These are phyloP conservation scores for Conus canariensis DNA, from an alignment of 2,888 invertebrate species.

Conservation along the genomic window DNA sequence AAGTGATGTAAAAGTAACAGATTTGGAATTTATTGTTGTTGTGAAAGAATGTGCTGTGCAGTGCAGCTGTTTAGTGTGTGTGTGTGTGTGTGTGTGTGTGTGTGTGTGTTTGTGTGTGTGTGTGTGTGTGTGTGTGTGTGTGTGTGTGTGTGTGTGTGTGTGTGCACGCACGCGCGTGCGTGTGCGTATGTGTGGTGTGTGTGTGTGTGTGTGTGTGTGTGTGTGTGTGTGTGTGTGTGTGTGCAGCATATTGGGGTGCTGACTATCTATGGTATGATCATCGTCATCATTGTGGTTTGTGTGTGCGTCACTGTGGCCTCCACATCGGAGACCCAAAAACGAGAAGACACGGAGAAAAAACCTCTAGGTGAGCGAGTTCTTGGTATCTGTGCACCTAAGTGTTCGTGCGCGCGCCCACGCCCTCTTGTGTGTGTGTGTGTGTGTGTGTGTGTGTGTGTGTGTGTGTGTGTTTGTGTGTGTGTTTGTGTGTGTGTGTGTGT, in stretches of 20 bases:
- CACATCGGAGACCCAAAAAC: slow-evolving; percentile 62
- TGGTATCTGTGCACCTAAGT: neutral
- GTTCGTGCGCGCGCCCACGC: neutral
- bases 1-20: no score
- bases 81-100: slow-evolving; percentile 21
- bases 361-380: slow-evolving; percentile 63
- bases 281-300: slow-evolving; percentile 69
- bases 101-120: slow-evolving; percentile 50
- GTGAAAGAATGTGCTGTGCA: no score
- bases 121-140: neutral
- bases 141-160: slow-evolving; percentile 51
- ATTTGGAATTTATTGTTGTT: neutral
- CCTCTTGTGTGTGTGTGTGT: neutral
- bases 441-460: neutral
- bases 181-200: slow-evolving; percentile 52
- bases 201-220: neutral
- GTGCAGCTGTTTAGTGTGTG: no score
- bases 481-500: neutral
- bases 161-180: neutral
- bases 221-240: neutral
- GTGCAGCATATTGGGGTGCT: slow-evolving; percentile 70
- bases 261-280: slow-evolving; percentile 68
- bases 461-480: neutral
- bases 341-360: slow-evolving; percentile 62
- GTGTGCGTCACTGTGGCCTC: slow-evolving; percentile 68